Base-by-base conservation (phyloP, 2,113 vertebrate species). In the Chaetodon auriga region DNA sequence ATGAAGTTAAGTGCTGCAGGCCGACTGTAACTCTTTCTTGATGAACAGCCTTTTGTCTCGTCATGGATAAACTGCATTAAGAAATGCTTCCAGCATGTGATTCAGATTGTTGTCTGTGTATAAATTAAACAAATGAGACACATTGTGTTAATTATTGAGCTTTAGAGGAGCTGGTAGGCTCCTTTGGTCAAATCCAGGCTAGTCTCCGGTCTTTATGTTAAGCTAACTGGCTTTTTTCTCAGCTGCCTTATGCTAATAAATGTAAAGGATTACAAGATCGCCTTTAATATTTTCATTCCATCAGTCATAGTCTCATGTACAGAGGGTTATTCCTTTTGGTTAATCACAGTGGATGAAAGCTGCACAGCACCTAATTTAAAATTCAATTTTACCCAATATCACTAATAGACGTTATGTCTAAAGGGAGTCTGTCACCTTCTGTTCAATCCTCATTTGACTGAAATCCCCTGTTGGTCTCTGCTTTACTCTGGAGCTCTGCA, bases 381-480 rank as follows among this genome's bases (percentile, higher is more conserved):
- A 85, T 75, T 87, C 43, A 82, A 54, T 76, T 77, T 55, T 21
- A 64, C 51, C 48, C 80, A 80, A 25, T n/a, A 75, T 23, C 58
- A 54, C 62, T 73, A 55, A 75, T 79, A 68, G 43, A 89, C 64
- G 64, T 46, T 69, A 38, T 82, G 61, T 66, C 85, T 74, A 41
- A 78, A 68, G 79, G 78, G 69, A 90, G 83, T 81, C 86, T 57
- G 86, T 84, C 57, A 61, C 71, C 80, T 57, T 80, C 63, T 82
- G 69, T 77, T 86, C 75, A 72, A 72, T 75, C 72, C 78, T 84
- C 81, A 83, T 81, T 75, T 68, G 84, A 82, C n/a, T 85, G 71
- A 89, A 89, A 80, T 71, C 57, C 73, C 49, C 72, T 25, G 75
- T 75, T 45, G 38, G 68, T 83, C 64, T 88, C 6, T 16, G 61